Base-by-base conservation (phyloP, 2,113 vertebrate species). In the Bujurquina vittata region DNA sequence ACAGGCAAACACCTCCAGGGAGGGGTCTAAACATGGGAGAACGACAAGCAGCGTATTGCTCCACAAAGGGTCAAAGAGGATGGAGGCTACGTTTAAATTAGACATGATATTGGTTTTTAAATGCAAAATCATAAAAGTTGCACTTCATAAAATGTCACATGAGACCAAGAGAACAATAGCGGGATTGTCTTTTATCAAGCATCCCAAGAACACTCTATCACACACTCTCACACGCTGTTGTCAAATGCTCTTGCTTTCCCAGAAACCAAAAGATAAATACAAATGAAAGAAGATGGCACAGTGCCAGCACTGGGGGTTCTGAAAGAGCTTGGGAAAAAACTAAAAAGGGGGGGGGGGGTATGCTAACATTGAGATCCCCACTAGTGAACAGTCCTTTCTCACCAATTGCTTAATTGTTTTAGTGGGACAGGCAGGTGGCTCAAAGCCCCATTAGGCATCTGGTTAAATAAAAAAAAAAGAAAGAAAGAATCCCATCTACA, bases 371-470 rank as follows among this genome's bases (percentile, higher is more conserved):
- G 77, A 67, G 10, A 86, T 77, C 54, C 57, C 67, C n/a, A 85
- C 80, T 56, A 72, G 65, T 91, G 84, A 95, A 94, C 88, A 90
- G 90, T 35, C 79, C 88, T 88, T 92, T 93, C 80, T 91, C 83
- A 63, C 80, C 87, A 77, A 92, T 87, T 91, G 80, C 80, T 86
- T 91, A 92, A 93, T 92, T 93, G 86, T 94, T 83, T 93, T 90
- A 87, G 83, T 86, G 78, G 80, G 83, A 84, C 62, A 83, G 84
- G 91, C 94, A 94, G 93, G 93, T 94, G 93, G 91, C 88, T 90
- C 75, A 73, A 88, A 91, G 80, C 79, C 81, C 82, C 77, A 65
- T 84, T 92, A 92, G 88, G 90, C 87, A 91, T 88, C 84, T 90
- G 83, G 75, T 88, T 10, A 35, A 61, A 83, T 60, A 77, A 65